These are phyloP conservation scores for Epinotia demarniana DNA, from an alignment of 2,888 invertebrate species.

Conservation along the genomic window DNA sequence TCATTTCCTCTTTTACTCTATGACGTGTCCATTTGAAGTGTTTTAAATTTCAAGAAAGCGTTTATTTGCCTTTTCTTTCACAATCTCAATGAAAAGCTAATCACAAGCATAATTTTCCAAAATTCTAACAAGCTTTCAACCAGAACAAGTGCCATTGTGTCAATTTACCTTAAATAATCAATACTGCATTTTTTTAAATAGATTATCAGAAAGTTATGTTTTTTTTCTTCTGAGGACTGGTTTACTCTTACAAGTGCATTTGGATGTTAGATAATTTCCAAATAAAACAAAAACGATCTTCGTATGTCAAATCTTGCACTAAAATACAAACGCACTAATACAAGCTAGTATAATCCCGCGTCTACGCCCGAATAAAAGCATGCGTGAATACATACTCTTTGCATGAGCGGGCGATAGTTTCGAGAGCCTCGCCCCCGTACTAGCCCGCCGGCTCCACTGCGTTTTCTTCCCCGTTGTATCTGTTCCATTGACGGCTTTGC, in stretches of 20 bases:
- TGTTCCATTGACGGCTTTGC: slow-evolving; percentile 71
- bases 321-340: slow-evolving; percentile 1
- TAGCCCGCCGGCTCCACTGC: slow-evolving; percentile 74
- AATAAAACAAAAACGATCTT: background rate
- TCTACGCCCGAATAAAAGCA: slow-evolving; percentile 22
- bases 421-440: slow-evolving; percentile 75
- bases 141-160: too few species aligned
- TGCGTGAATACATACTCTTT: slow-evolving; percentile 76
- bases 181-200: too few species aligned
- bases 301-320: background rate
- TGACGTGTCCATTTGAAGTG: too few species aligned
- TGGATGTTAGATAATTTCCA: background rate
- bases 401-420: slow-evolving; percentile 79
- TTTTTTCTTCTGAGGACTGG: background rate
- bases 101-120: too few species aligned
- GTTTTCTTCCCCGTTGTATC: slow-evolving; percentile 63
- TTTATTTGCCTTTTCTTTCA: too few species aligned
- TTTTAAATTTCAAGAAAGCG: too few species aligned
- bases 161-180: background rate
- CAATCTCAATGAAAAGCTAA: too few species aligned
- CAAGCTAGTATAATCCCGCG: slow-evolving; percentile 4
- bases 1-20: too few species aligned
- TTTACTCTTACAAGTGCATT: background rate
- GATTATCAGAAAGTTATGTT: too few species aligned
- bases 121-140: too few species aligned